Percentiles rank a stretch among this genome's conserved stretches.
Evolutionary conservation across 2,888 invertebrate species (phyloP).

Genomic region (Lapara coniferarum): DNA sequence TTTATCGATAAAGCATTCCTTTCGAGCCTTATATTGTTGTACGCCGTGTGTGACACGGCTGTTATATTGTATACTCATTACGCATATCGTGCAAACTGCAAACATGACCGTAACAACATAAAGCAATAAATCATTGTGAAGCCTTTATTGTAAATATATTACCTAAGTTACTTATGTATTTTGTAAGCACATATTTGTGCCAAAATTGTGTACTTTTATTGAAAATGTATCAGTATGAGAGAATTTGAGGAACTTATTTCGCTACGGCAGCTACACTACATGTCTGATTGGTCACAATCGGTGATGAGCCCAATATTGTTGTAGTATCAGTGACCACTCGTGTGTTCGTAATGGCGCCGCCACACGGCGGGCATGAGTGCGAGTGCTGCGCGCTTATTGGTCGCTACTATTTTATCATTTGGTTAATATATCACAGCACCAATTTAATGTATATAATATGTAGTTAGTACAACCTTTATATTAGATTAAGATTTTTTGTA

Average conservation of each 20-base stretch:
- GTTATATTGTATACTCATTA: slow-evolving; percentile 33
- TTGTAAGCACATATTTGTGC: slow-evolving; percentile 72
- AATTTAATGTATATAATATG: slow-evolving; percentile 71
- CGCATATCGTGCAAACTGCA: slow-evolving; percentile 1
- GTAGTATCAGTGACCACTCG: background rate
- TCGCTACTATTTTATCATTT: slow-evolving; percentile 20
- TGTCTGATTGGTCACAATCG: background rate
- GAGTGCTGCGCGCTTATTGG: slow-evolving; percentile 6
- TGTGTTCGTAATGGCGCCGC: background rate
- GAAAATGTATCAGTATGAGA: slow-evolving; percentile 35
- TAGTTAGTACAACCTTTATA: slow-evolving; percentile 69
- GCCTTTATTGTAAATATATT: slow-evolving; percentile 69
- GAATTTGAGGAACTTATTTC: background rate
- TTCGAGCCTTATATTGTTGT: slow-evolving; percentile 53
- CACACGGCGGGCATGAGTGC: background rate
- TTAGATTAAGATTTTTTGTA: slow-evolving; percentile 74
- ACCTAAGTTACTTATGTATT: slow-evolving; percentile 47
- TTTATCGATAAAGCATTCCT: slow-evolving; percentile 72
- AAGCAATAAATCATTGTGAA: slow-evolving; percentile 75
- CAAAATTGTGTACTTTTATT: slow-evolving; percentile 61
- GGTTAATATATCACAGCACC: slow-evolving; percentile 48
- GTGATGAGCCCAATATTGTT: background rate
- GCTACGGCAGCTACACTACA: slow-evolving; percentile 7
- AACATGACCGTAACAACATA: slow-evolving; percentile 47
- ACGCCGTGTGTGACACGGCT: slow-evolving; percentile 65